phyloP scores from a whole-genome alignment of 2,888 invertebrate genomes.

The Incurvaria masculella region DNA sequence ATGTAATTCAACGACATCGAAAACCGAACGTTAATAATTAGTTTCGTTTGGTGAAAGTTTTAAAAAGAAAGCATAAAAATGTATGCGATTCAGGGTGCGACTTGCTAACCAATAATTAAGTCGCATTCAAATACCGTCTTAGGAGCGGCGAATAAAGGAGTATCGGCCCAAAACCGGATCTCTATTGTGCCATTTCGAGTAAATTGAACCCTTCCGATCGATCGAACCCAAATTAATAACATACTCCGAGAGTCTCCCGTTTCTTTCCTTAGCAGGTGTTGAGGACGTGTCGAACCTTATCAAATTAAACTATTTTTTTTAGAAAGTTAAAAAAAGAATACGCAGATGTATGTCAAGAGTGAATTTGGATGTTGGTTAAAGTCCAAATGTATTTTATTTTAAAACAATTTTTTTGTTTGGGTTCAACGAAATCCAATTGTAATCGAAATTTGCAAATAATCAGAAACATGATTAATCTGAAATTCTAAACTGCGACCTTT shows the following conservation, averaged over 20 bases:
- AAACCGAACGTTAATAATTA: slow-evolving; percentile 20
- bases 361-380: too few species aligned
- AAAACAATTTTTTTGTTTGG: too few species aligned
- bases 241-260: slow-evolving; percentile 37
- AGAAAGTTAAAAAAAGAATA: too few species aligned
- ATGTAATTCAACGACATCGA: slow-evolving; percentile 11
- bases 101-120: slow-evolving; percentile 51
- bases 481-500: too few species aligned
- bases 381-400: too few species aligned
- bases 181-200: slow-evolving; percentile 43
- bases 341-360: too few species aligned
- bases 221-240: slow-evolving; percentile 49
- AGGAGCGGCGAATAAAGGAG: slow-evolving; percentile 55
- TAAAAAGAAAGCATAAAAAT: slow-evolving; percentile 37
- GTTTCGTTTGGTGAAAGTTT: slow-evolving; percentile 30
- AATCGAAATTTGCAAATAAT: too few species aligned
- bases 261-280: slow-evolving; percentile 34
- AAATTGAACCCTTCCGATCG: slow-evolving; percentile 48
- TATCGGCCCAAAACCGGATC: slow-evolving; percentile 49
- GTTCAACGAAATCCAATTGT: too few species aligned
- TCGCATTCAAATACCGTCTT: slow-evolving; percentile 48
- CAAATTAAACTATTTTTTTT: too few species aligned
- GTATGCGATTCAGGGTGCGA: slow-evolving; percentile 36
- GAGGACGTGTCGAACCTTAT: too few species aligned
- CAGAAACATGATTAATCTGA: too few species aligned